Base-by-base conservation (phyloP, 2,113 vertebrate genomes). In the Corvus hawaiiensis region DNA sequence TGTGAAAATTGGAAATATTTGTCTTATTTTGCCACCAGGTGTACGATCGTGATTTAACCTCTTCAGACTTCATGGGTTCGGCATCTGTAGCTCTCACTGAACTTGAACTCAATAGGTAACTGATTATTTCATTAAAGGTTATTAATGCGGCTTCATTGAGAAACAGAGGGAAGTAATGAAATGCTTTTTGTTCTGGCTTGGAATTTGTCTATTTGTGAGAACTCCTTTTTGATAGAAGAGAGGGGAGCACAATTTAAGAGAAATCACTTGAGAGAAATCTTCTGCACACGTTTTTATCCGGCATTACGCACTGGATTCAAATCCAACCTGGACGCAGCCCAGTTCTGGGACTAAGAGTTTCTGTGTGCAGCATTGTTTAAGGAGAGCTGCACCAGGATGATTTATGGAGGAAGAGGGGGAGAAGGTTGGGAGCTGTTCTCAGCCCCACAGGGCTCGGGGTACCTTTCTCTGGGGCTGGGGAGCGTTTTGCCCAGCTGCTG, bases 61-160 rank as follows among this genome's bases (percentile, higher is more conserved):
- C 98, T 7, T 99, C 99, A 72, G 99, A 99, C 83, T 99, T 99
- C 97, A 99, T 99, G 99, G 99, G 99, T 13, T 98, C 99, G 8
- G 97, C 98, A 22, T 94, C 81, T 48, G 95, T 99, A 79, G 18
- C 49, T 4, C 94, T 99, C 43, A 89, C 92, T 46, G 97, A 98
- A 62, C 98, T 99, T 62, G 98, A 99, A 37, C 94, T 99, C 61
- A 98, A 99, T 97, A 99, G 98, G 99, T 99, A 97, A 94, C 33
- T 3, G 0, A 56, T 81, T 51, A 8, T 84, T 92, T 87, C 84
- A 84, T 92, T 91, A 73, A 86, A 66, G 55, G 7, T 67, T 85
- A 27, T 46, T 76, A 58, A 13, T 37, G 37, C 23, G 43, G 37
- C 55, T 61, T 63, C 19, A 49, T 35, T 77, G 71, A 68, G 75